Evolutionary conservation across 2,888 invertebrate genomes (phyloP).

Genomic region (Pollenia angustigena): DNA sequence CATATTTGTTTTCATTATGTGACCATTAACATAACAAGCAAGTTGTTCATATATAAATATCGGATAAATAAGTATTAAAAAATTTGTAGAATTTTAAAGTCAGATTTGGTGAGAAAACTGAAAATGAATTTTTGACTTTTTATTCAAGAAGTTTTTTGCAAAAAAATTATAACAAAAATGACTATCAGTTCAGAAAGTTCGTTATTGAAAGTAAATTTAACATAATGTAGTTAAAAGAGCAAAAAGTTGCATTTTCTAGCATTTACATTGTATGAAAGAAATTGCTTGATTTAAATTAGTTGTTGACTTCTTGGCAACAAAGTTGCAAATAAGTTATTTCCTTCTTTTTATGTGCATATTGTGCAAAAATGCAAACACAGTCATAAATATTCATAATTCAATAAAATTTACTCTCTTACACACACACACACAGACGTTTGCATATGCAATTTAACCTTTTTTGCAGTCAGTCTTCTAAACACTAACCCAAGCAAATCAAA

Average conservation of each 20-base stretch:
- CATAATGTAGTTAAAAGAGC: neutral
- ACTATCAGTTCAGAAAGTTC: too few species aligned
- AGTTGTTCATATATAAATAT: neutral
- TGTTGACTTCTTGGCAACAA: conserved; percentile 25
- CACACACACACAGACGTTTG: neutral
- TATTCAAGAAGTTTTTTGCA: too few species aligned
- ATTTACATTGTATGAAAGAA: neutral
- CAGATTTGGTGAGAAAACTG: too few species aligned
- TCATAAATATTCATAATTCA: conserved; percentile 43
- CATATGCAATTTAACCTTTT: neutral
- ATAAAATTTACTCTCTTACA: neutral
- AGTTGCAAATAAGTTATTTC: conserved; percentile 34
- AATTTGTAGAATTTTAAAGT: too few species aligned
- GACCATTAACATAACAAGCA: neutral
- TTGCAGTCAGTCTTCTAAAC: neutral
- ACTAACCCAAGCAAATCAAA: neutral
- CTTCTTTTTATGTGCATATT: conserved; percentile 20
- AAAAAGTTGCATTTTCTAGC: neutral
- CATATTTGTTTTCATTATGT: neutral
- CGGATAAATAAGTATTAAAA: too few species aligned
- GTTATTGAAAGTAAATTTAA: too few species aligned
- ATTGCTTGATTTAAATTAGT: conserved; percentile 9
- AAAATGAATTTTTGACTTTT: too few species aligned
- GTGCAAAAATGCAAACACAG: conserved; percentile 18
- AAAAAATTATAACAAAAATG: too few species aligned